phyloP scores from a whole-genome alignment of 2,888 invertebrate species.

The Dichetophora obliterata region DNA sequence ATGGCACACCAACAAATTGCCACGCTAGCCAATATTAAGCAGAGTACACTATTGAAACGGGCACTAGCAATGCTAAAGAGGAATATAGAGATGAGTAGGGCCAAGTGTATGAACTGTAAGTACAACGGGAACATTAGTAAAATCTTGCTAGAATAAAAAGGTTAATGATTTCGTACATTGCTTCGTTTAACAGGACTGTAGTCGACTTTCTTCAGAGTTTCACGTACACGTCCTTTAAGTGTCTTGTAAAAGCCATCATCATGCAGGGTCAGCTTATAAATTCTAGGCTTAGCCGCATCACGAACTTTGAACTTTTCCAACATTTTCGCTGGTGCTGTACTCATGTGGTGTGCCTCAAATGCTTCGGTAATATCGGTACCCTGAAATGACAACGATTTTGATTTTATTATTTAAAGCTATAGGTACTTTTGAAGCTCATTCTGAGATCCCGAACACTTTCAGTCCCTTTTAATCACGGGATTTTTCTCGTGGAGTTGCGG shows the following conservation, averaged over 20 bases:
- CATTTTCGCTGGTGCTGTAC: constrained; percentile 72
- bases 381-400: constrained; percentile 62
- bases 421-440: neutral
- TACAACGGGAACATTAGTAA: neutral
- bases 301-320: constrained; percentile 77
- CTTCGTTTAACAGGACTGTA: constrained; percentile 58
- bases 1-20: constrained; percentile 74
- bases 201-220: constrained; percentile 73
- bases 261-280: constrained; percentile 80
- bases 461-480: no score
- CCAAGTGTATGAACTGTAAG: constrained; percentile 66
- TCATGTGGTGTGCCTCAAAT: constrained; percentile 81
- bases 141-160: neutral
- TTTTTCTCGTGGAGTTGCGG: no score
- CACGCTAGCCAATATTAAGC: constrained; percentile 71
- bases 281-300: constrained; percentile 75
- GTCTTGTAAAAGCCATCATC: constrained; percentile 82
- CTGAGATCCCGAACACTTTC: no score
- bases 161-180: constrained; percentile 57
- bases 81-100: constrained; percentile 65
- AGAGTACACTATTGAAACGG: constrained; percentile 60
- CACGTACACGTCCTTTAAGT: constrained; percentile 74
- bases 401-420: no score
- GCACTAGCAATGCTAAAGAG: constrained; percentile 66
- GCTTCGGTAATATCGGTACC: constrained; percentile 86